Evolutionary conservation across 2,797 vertebrate genomes (phyloP).

Genomic region (Hypotaenidia philippensis): DNA sequence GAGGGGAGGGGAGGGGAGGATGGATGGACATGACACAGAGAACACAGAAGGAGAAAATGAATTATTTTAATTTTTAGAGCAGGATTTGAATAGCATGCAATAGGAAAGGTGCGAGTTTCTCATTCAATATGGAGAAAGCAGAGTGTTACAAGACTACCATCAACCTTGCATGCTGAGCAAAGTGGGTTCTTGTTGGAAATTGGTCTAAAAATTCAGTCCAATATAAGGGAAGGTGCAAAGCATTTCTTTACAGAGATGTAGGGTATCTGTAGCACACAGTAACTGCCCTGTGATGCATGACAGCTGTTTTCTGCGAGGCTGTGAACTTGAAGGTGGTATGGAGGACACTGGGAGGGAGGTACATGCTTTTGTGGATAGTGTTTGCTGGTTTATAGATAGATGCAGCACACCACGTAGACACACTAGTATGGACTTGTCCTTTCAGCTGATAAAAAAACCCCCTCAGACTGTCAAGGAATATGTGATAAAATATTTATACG

Average conservation of each 20-base stretch:
- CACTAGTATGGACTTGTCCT: background rate
- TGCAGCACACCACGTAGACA: background rate
- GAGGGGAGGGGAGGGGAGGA: too few species aligned
- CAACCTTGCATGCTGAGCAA: background rate
- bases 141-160: background rate
- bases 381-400: background rate
- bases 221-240: background rate
- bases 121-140: background rate
- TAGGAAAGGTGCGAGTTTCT: background rate
- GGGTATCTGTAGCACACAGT: background rate
- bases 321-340: background rate
- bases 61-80: background rate
- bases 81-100: background rate
- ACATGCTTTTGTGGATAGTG: background rate
- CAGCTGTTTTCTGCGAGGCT: background rate
- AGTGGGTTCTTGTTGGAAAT: background rate
- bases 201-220: background rate
- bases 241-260: rapidly evolving
- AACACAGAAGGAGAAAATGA: background rate
- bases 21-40: too few species aligned
- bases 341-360: background rate
- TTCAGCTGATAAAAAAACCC: background rate
- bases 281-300: background rate
- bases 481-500: background rate
- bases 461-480: background rate